Evolutionary conservation across 2,113 vertebrate species (phyloP).

Genomic region (Tragelaphus imberbis): DNA sequence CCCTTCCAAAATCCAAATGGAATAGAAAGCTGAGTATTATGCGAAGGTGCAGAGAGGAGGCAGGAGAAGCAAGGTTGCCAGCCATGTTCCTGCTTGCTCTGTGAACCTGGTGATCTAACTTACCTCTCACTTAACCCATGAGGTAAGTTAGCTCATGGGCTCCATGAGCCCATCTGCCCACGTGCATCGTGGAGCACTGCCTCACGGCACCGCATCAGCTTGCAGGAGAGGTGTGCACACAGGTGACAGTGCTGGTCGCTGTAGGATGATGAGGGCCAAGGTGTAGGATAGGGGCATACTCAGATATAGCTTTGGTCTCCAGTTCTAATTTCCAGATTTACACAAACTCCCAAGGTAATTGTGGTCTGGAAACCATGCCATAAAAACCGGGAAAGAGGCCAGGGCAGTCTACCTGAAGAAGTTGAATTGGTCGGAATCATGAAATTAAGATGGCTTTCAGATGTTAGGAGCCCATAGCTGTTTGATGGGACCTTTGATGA

Average conservation of each 20-base stretch:
- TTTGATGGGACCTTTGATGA: not conserved
- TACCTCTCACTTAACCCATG: not conserved
- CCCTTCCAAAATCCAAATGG: not conserved
- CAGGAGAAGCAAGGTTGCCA: not conserved
- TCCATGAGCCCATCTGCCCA: not conserved
- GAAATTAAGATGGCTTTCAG: not conserved
- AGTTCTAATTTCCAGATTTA: not conserved
- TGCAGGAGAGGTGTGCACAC: accelerated
- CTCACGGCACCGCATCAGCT: no score
- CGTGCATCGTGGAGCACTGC: not conserved
- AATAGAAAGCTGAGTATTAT: not conserved
- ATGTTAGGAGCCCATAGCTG: not conserved
- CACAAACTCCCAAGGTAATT: accelerated
- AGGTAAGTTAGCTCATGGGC: no score
- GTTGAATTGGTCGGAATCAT: not conserved
- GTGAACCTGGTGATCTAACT: not conserved
- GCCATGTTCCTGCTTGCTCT: not conserved
- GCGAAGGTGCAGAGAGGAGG: not conserved
- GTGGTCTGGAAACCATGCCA: not conserved
- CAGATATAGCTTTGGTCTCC: not conserved
- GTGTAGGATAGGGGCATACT: not conserved
- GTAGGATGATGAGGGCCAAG: no score
- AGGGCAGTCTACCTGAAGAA: not conserved
- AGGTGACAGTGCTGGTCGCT: not conserved
- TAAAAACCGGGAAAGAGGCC: not conserved